These are phyloP conservation scores for Ennomos fuscantarius DNA, from an alignment of 2,888 invertebrate species.

Conservation along the genomic window DNA sequence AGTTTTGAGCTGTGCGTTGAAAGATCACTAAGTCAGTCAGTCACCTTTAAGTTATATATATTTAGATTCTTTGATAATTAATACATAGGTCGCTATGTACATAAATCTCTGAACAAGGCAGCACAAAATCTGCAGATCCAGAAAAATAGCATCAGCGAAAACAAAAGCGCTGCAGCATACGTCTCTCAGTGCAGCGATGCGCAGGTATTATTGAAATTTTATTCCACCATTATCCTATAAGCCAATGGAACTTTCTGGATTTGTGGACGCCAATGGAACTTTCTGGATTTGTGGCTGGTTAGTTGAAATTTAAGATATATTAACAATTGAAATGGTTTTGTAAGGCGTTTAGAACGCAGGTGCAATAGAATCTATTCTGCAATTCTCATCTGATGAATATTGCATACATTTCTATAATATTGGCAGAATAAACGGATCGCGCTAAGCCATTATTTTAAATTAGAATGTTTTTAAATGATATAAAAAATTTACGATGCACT, in stretches of 20 bases:
- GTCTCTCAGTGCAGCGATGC: conserved; percentile 10
- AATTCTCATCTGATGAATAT: no score
- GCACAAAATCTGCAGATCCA: conserved; percentile 1
- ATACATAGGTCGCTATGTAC: no score
- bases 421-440: background rate
- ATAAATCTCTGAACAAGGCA: no score
- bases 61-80: no score
- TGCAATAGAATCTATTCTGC: no score
- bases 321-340: background rate
- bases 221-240: conserved; percentile 19
- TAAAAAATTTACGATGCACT: no score
- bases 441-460: no score
- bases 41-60: no score
- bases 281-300: conserved; percentile 17
- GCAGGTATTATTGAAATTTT: conserved; percentile 24
- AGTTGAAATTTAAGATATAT: conserved; percentile 1
- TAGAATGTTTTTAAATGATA: no score
- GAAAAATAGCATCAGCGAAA: conserved; percentile 12
- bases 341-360: background rate
- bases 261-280: background rate
- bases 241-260: conserved; percentile 20
- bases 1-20: no score
- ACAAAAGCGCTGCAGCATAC: conserved; percentile 10
- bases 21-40: no score
- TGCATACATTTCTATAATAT: background rate